phyloP scores from a whole-genome alignment of 1,140 invertebrate genomes.

The Nephila pilipes region DNA sequence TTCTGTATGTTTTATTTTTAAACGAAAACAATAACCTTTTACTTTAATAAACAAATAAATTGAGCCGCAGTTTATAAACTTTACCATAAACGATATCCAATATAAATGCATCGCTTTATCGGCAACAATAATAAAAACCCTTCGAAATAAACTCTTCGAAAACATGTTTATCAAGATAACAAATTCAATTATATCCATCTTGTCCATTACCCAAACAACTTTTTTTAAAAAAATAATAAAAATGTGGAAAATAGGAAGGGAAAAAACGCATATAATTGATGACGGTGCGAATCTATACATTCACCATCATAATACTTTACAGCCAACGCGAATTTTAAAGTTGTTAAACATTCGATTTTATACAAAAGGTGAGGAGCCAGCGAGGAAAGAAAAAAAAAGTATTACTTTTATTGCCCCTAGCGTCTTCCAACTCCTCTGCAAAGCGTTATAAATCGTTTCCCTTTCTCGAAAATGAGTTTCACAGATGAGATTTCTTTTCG shows the following conservation, averaged over 20 bases:
- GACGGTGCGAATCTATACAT: background rate
- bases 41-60: background rate
- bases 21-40: background rate
- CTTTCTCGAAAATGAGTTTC: constrained; percentile 69
- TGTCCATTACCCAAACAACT: background rate
- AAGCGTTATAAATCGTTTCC: constrained; percentile 61
- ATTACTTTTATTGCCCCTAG: background rate
- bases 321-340: constrained; percentile 6
- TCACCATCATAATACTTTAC: background rate
- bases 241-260: background rate
- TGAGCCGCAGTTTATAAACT: background rate
- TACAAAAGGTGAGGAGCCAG: background rate
- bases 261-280: background rate
- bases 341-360: constrained; percentile 28
- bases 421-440: background rate
- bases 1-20: too few species aligned
- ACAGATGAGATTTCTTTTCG: constrained; percentile 71
- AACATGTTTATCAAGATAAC: constrained; percentile 5
- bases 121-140: background rate
- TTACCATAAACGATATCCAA: background rate
- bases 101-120: background rate
- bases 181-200: constrained; percentile 22
- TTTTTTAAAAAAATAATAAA: too few species aligned
- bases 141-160: background rate
- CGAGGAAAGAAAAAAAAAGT: background rate